Conservation (phyloP, 1,140 invertebrate species). For the Zaprionus inermis region DNA sequence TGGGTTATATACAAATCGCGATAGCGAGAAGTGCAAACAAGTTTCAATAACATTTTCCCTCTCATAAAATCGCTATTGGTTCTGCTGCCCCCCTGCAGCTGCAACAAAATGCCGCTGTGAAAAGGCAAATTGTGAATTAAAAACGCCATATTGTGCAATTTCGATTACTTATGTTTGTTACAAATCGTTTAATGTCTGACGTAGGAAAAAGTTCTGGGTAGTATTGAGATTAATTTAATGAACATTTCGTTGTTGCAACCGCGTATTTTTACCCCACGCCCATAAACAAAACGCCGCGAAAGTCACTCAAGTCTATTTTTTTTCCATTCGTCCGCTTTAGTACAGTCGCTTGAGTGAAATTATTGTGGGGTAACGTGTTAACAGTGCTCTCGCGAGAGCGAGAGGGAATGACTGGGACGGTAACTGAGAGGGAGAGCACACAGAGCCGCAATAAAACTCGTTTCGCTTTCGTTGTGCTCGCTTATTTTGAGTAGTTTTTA, state of each 20-base stretch:
- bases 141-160: conserved; percentile 67
- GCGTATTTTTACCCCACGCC: conserved; percentile 60
- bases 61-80: conserved; percentile 26
- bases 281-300: conserved; percentile 80
- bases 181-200: conserved; percentile 1
- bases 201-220: background rate
- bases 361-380: conserved; percentile 21
- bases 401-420: conserved; percentile 7
- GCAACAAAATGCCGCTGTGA: conserved; percentile 56
- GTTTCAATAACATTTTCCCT: conserved; percentile 24
- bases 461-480: conserved; percentile 44
- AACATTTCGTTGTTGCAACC: conserved; percentile 27
- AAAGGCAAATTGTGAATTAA: conserved; percentile 73
- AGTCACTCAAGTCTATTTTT: conserved; percentile 55
- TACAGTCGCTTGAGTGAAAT: conserved; percentile 77
- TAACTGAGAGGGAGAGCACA: conserved; percentile 14
- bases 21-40: conserved; percentile 12
- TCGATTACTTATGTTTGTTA: background rate
- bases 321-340: conserved; percentile 75
- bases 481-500: conserved; percentile 58
- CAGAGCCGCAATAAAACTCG: conserved; percentile 45
- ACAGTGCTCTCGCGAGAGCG: conserved; percentile 19
- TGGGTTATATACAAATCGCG: background rate
- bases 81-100: conserved; percentile 54
- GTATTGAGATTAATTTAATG: conserved; percentile 9